Base-by-base conservation (phyloP, 2,797 vertebrate species). In the Orestias chungarensis region DNA sequence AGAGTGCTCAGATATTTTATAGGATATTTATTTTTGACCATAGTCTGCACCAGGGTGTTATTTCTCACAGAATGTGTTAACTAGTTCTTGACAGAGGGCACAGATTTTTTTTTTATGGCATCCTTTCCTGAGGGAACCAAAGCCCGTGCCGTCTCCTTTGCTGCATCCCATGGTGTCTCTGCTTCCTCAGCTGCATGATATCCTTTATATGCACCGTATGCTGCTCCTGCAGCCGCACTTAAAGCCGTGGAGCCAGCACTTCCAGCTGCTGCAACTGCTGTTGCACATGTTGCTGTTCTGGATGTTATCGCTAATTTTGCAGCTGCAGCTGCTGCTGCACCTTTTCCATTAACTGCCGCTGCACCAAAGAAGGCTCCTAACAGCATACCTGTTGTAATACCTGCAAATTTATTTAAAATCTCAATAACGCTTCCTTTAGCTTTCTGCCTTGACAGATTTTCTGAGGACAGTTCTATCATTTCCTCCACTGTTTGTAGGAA, bases 321-420 rank as follows among this genome's bases (percentile, higher is more conserved):
- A n/a, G 47, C 8, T 49, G 23, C 20, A 23, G 23, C 20, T 23
- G 46, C 8, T 7, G 18, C 46, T 49, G 6, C 47, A 2, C 10
- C 23, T 52, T n/a, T 47, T 47, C 6, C 46, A 4, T 38, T 4
- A 14, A 2, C 2, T 17, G 8, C 1, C 43, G 1, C 42, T 25
- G 27, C 14, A 47, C 68, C 68, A 70, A 70, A 59, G 18, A 31
- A 17, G 25, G 68, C 68, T 70, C 68, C 68, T 5, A 61, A 6
- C n/a, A 70, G 3, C 11, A 2, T n/a, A 0, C 68, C 68, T 0
- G 23, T 14, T 11, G 68, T 7, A 0, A 11, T 5, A 1, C 55
- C 68, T 61, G 55, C 68, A 17, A 33, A 14, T 31, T 14, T 55
- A 6, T 20, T 35, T 47, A 44, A 27, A 46, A 6, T 35, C 33